Evolutionary conservation across 2,888 invertebrate species (phyloP).

Genomic region (Perdita meconis): DNA sequence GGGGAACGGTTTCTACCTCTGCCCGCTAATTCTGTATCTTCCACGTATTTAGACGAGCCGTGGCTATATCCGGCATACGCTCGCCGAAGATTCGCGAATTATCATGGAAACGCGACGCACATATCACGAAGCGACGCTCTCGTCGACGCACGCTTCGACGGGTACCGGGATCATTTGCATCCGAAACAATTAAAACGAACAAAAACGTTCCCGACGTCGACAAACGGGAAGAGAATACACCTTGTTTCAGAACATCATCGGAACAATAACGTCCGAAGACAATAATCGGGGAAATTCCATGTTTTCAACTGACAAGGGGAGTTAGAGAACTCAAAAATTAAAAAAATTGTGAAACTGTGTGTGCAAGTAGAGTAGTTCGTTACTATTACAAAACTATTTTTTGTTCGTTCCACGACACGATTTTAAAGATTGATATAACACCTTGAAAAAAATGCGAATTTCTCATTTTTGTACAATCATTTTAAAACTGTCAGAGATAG

Average conservation of each 20-base stretch:
- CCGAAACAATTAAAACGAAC: background rate
- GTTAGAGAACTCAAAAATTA: too few species aligned
- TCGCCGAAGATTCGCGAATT: conserved; percentile 39
- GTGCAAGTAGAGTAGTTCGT: too few species aligned
- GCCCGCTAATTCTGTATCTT: conserved; percentile 59
- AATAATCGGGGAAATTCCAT: background rate
- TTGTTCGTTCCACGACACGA: too few species aligned
- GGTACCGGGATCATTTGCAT: background rate
- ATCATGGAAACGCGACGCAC: conserved; percentile 25
- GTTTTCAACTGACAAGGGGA: too few species aligned
- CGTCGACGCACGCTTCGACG: background rate
- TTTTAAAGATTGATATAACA: too few species aligned
- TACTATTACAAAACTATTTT: too few species aligned
- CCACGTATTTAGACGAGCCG: conserved; percentile 41
- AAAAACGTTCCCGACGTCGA: conserved; percentile 1
- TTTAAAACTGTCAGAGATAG: too few species aligned
- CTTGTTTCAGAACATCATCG: conserved; percentile 10
- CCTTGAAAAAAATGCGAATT: too few species aligned
- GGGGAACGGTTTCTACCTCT: conserved; percentile 39
- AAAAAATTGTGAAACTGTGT: too few species aligned
- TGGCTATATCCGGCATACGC: conserved; percentile 51
- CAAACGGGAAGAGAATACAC: background rate
- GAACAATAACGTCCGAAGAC: conserved; percentile 3
- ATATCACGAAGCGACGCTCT: conserved; percentile 12
- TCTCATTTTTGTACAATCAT: too few species aligned